These are phyloP conservation scores for Keiferia lycopersicella DNA, from an alignment of 2,888 invertebrate genomes.

Conservation along the genomic window DNA sequence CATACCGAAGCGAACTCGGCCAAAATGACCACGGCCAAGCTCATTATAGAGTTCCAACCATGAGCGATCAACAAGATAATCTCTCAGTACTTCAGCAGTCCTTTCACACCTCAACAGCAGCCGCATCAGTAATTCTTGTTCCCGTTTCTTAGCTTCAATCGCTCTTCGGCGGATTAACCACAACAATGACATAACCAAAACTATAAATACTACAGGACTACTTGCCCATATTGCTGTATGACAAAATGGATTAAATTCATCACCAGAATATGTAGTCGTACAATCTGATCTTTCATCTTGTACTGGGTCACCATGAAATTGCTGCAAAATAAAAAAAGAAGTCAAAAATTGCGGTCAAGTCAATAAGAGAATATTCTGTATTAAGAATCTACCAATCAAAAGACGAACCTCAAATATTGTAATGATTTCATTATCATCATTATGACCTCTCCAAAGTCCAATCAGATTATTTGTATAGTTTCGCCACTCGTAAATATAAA, in stretches of 20 bases:
- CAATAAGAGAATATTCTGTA: no score
- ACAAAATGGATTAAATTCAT: constrained; percentile 83
- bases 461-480: constrained; percentile 13
- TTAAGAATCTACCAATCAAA: not conserved
- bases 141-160: constrained; percentile 48
- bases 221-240: constrained; percentile 60
- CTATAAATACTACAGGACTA: constrained; percentile 50
- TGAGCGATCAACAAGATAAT: constrained; percentile 43
- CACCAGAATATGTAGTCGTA: constrained; percentile 41
- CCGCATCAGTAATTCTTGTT: constrained; percentile 33
- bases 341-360: not conserved
- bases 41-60: constrained; percentile 46
- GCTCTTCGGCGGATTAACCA: constrained; percentile 79
- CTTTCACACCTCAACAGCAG: constrained; percentile 43
- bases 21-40: constrained; percentile 59
- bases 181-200: constrained; percentile 82
- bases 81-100: constrained; percentile 38
- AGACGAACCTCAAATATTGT: constrained; percentile 21
- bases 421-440: not conserved
- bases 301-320: not conserved
- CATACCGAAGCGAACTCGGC: constrained; percentile 54
- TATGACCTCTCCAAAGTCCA: constrained; percentile 24
- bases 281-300: constrained; percentile 34
- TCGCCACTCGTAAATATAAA: constrained; percentile 39
- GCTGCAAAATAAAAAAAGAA: not conserved